These are phyloP conservation scores for Apis mellifera DNA, from an alignment of 1,140 invertebrate species.

Conservation along the genomic window DNA sequence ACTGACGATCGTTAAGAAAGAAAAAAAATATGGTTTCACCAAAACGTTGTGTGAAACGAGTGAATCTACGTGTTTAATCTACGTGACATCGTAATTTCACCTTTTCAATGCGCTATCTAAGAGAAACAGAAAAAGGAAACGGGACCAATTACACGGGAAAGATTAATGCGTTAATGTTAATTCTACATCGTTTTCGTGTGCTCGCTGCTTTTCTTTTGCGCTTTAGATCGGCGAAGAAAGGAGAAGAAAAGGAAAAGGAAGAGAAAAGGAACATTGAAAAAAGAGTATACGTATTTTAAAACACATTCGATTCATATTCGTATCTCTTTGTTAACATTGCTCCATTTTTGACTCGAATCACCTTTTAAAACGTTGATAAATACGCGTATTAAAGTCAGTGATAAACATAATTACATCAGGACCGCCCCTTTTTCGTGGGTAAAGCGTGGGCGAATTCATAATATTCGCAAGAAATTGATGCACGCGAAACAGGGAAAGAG, in stretches of 20 bases:
- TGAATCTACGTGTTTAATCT: conserved; percentile 2
- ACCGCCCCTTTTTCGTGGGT: background rate
- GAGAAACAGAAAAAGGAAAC: background rate
- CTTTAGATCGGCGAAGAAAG: no score
- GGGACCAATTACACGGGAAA: background rate
- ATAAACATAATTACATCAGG: conserved; percentile 33
- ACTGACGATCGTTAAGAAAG: background rate
- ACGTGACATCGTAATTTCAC: background rate
- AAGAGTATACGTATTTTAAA: no score
- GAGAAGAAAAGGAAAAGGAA: no score
- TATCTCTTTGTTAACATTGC: background rate
- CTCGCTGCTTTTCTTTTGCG: background rate
- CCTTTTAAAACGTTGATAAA: conserved; percentile 26
- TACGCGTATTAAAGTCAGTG: conserved; percentile 29
- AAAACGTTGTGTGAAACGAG: no score
- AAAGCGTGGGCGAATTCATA: background rate
- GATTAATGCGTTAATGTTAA: conserved; percentile 22
- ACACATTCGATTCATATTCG: no score
- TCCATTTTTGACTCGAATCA: background rate
- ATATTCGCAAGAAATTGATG: conserved; percentile 17
- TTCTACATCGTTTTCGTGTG: background rate
- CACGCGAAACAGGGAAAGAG: conserved; percentile 10
- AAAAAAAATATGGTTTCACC: no score
- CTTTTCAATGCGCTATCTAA: background rate
- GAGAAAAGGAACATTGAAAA: no score